Conservation (phyloP, 2,797 vertebrate genomes). For the Sibirionetta formosa region DNA sequence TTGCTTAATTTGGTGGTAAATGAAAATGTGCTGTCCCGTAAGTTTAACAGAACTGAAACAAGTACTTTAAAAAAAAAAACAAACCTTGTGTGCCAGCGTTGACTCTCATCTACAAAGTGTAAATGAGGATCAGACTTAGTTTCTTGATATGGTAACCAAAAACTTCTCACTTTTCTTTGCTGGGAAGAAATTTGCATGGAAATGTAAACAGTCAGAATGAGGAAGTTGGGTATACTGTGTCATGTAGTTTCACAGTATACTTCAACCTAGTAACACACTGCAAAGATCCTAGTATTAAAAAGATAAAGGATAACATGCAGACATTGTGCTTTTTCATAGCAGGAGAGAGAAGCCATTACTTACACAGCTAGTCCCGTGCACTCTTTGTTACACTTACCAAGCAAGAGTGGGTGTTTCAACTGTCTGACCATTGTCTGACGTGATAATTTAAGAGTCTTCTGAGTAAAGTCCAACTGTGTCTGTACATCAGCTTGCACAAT, state of each 20-base stretch:
- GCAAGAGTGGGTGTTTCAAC: not conserved
- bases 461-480: not conserved
- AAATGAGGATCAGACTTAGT: not conserved
- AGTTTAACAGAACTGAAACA: conserved; percentile 51
- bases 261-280: not conserved
- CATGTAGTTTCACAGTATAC: not conserved
- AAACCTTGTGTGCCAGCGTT: not conserved
- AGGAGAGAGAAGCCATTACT: not conserved
- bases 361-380: not conserved
- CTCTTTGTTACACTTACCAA: not conserved
- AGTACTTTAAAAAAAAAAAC: not conserved
- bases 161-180: conserved; percentile 53
- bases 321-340: not conserved
- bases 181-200: conserved; percentile 40
- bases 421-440: not conserved
- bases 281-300: not conserved
- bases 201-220: conserved; percentile 41
- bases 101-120: not conserved
- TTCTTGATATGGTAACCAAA: not conserved
- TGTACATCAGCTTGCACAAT: not conserved
- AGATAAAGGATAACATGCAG: not conserved
- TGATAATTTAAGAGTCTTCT: not conserved
- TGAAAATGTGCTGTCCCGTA: not conserved
- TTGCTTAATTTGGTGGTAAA: not conserved
- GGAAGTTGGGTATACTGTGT: conserved; percentile 2